Percentiles rank a stretch among this genome's conserved stretches.
These are phyloP conservation scores for Julus scandinavius DNA, from an alignment of 2,888 invertebrate genomes.

Conservation along the genomic window DNA sequence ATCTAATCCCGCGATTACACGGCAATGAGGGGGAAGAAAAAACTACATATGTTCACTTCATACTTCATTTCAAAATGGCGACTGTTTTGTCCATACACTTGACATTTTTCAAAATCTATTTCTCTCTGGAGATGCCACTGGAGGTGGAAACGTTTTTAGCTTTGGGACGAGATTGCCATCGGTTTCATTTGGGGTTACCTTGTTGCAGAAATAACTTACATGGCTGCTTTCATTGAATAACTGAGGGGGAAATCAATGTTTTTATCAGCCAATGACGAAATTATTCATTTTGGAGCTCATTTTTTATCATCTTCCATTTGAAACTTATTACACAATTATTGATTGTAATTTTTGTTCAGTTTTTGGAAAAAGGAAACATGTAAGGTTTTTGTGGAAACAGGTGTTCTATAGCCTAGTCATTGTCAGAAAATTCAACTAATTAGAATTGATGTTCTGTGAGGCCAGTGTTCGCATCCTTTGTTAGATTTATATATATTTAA, in stretches of 20 bases:
- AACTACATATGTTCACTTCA: too few species aligned
- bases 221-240: not conserved
- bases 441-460: too few species aligned
- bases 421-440: not conserved
- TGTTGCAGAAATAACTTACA: not conserved
- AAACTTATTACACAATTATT: not conserved
- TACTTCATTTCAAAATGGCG: conserved; percentile 8
- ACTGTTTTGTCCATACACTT: not conserved
- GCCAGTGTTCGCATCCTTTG: too few species aligned
- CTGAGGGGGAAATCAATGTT: not conserved
- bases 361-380: not conserved
- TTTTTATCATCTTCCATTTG: not conserved
- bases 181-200: not conserved
- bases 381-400: not conserved
- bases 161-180: not conserved
- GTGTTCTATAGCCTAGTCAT: too few species aligned
- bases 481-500: too few species aligned
- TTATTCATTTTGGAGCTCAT: not conserved
- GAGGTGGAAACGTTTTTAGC: not conserved
- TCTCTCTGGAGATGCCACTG: not conserved
- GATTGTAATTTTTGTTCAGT: not conserved
- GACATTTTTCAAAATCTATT: not conserved
- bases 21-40: conserved; percentile 21
- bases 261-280: not conserved
- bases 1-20: conserved; percentile 1